Evolutionary conservation across 1,140 invertebrate species (phyloP), one percentile per base, ranked within the genome.

Genomic region (Aleiodes sp.): DNA sequence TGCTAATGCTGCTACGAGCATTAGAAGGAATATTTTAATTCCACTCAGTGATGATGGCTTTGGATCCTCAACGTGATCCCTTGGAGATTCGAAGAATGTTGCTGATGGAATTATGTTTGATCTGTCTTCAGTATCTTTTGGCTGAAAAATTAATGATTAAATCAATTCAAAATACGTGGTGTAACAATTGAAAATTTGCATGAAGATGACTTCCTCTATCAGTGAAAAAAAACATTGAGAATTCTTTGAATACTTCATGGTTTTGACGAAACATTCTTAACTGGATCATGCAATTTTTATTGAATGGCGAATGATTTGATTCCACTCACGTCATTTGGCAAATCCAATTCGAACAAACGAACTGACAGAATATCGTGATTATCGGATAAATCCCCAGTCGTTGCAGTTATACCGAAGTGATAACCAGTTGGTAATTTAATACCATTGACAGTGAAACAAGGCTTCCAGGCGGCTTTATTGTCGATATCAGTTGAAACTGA

Each of bases 331-430:
- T 90, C 90, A 69, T 91, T 89, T 52, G 91, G 87, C 35, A 90
- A 80, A 79, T 97, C 95, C 62, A 98, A 86, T 82, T 98, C 95
- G 80, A 93, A 98, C 71, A 97, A 90, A 85, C 96, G 94, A 56
- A 99, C 88, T 7, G 95, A 93, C 60, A 98, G 89, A 69, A 99
- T 91, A 83, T 99, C 98, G 87, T 99, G 98, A 83, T 96, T 98
- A 88, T 99, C 98, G 52, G 92, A 94, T 56, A 99, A 86, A 84
- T 99, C 96, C 7, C 98, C 98, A 3, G 98, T 99, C 0, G 96
- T 97, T 10, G 98, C 96, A 0, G 95, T 93, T 10, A 97, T 87
- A 39, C 98, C 98, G 84, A 99, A 94, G 86, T 91, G 98, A 85
- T 99, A 99, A 1, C 95, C 95, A 9, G 97, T 97, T 0, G 98